A percentile compares a stretch with the other conserved stretches of the same genome.
Evolutionary conservation across 2,888 invertebrate genomes (phyloP).

Genomic region (Hyppa rectilinea): DNA sequence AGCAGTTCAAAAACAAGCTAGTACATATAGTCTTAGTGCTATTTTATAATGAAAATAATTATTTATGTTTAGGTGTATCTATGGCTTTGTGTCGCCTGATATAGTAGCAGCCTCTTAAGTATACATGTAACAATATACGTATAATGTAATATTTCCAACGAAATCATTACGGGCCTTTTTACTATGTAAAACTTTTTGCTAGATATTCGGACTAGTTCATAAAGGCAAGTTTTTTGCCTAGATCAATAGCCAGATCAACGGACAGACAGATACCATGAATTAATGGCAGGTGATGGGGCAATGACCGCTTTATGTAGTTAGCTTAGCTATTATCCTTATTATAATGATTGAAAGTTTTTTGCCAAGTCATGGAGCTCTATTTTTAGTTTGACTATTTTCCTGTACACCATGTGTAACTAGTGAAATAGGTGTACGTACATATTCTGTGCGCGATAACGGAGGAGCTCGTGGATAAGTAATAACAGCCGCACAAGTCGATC

Average conservation of each 20-base stretch:
- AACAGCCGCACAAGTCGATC: no score
- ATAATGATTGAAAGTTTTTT: slow-evolving; percentile 52
- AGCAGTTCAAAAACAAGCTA: no score
- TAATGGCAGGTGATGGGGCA: slow-evolving; percentile 56
- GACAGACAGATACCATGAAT: slow-evolving; percentile 44
- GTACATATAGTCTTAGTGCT: no score
- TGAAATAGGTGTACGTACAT: no score
- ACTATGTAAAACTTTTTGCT: slow-evolving; percentile 34
- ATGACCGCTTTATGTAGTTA: slow-evolving; percentile 63
- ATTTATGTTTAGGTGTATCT: no score
- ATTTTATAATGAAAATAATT: no score
- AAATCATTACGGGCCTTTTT: background rate
- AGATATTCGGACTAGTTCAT: slow-evolving; percentile 39
- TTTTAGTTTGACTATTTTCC: slow-evolving; percentile 14
- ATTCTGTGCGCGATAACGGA: no score
- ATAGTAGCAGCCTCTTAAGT: background rate
- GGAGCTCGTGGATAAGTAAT: no score
- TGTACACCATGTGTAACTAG: background rate
- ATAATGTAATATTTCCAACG: background rate
- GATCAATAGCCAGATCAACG: slow-evolving; percentile 58
- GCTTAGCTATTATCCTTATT: slow-evolving; percentile 37
- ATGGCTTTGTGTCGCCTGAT: no score
- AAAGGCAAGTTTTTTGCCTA: slow-evolving; percentile 47
- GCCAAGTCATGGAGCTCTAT: background rate
- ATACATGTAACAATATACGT: background rate